Evolutionary conservation across 2,797 vertebrate species (phyloP), one percentile per base, ranked within the genome.

Genomic region (Orientallactaga sibirica): DNA sequence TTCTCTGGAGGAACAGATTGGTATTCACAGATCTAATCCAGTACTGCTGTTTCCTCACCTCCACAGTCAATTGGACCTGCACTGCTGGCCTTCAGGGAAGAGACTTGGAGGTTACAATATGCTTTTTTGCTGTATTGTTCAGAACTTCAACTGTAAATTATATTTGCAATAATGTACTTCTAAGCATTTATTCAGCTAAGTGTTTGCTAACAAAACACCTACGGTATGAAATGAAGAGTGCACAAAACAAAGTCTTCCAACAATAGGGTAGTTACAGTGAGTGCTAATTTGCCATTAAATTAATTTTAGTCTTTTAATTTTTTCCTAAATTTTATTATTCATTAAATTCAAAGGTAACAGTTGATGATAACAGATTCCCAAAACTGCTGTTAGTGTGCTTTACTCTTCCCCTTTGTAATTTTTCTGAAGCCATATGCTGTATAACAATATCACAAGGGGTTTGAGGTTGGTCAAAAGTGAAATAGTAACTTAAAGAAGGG

Each of bases 211-310:
- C 7, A 79, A 48, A 73, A 52, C 70, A 27, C 12, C 25, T 88
- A 66, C 48, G 55, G 6, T 88, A 27, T 74, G 87, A n/a, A 82
- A 15, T 66, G 11, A 22, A 79, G 41, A 68, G 74, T 70, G 76
- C 48, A 62, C 29, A 66, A 64, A 58, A 19, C 12, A 55, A 77
- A 85, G 19, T 19, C 19, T 95, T 79, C 61, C 7, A 92, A 1
- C 24, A 91, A 1, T 62, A 76, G 58, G 76, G 29, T 29, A 55
- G 37, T 85, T 74, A 77, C 6, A 29, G 1, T 79, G 66, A 77
- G 27, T 76, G 81, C 92, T 61, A 66, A 74, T 27, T 55, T 93
- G 81, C 61, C 68, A 85, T 81, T 94, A 76, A 93, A 67, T 11
- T 61, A 7, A 76, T 66, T 37, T 79, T 94, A 82, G 33, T 41